Evolutionary conservation across 2,888 invertebrate species (phyloP).

Genomic region (Drosophila rellima): DNA sequence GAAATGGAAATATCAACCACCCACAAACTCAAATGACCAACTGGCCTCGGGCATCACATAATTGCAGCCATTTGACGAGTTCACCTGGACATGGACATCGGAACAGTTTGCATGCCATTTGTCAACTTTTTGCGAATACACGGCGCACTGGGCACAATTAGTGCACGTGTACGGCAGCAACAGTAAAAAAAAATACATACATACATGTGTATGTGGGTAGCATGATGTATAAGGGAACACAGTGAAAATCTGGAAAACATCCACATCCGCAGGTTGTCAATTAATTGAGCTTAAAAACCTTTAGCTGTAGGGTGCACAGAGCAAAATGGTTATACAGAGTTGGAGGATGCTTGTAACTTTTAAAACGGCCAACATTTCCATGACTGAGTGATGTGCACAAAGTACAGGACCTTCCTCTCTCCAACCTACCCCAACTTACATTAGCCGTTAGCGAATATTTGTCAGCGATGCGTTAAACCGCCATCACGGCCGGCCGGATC

Average conservation of each 20-base stretch:
- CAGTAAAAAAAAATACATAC: constrained; percentile 25
- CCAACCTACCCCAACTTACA: constrained; percentile 9
- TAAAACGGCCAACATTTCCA: constrained; percentile 57
- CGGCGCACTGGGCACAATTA: constrained; percentile 63
- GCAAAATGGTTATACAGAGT: constrained; percentile 23
- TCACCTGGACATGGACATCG: constrained; percentile 44
- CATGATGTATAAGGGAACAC: constrained; percentile 1
- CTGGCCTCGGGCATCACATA: constrained; percentile 36
- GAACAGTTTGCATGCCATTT: constrained; percentile 56
- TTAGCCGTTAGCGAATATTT: constrained; percentile 49
- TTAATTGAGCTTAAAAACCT: constrained; percentile 63
- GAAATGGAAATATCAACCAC: constrained; percentile 16
- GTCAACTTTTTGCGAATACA: constrained; percentile 55
- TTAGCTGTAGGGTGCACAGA: constrained; percentile 19
- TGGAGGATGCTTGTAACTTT: constrained; percentile 53
- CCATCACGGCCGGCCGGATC: constrained; percentile 6
- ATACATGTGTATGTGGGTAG: not conserved
- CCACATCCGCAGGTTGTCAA: constrained; percentile 63
- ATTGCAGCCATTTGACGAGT: constrained; percentile 58
- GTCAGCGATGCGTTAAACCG: constrained; percentile 58
- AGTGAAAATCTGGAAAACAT: constrained; percentile 57
- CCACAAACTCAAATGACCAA: constrained; percentile 22
- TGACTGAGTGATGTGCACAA: constrained; percentile 29
- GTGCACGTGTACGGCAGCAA: constrained; percentile 51
- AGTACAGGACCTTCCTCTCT: constrained; percentile 1